Conservation (phyloP, 1,140 invertebrate genomes). For the Lordiphosa stackelbergi region DNA sequence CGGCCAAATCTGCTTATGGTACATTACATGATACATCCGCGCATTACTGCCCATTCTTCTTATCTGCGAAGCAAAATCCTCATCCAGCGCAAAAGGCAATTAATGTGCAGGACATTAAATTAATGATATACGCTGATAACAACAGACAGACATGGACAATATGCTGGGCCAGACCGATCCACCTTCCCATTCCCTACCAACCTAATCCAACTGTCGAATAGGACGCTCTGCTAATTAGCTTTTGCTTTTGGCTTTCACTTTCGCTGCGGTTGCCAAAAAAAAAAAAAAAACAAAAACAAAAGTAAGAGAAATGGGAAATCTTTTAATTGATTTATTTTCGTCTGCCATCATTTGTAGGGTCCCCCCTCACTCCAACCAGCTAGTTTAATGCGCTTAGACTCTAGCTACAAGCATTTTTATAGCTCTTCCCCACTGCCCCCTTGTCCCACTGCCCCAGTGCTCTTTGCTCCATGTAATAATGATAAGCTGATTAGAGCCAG, state of each 20-base stretch:
- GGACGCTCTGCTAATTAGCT: constrained; percentile 63
- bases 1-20: constrained; percentile 9
- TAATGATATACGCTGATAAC: constrained; percentile 68
- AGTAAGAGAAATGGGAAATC: constrained; percentile 31
- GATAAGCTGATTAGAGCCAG: constrained; percentile 69
- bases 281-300: neutral
- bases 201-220: constrained; percentile 21
- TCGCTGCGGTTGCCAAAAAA: constrained; percentile 24
- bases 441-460: neutral
- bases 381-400: constrained; percentile 62
- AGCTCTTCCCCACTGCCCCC: constrained; percentile 1
- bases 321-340: constrained; percentile 70
- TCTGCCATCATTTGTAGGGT: constrained; percentile 28
- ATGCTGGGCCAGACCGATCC: constrained; percentile 37
- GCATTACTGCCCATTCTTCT: constrained; percentile 33
- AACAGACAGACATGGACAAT: constrained; percentile 32
- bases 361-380: constrained; percentile 13
- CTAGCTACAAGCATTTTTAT: constrained; percentile 51
- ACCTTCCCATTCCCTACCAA: neutral
- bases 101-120: constrained; percentile 63
- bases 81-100: constrained; percentile 34
- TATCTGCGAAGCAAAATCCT: constrained; percentile 6
- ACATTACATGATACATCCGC: constrained; percentile 33
- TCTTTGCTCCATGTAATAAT: constrained; percentile 48
- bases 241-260: constrained; percentile 40